Percentiles rank a stretch among this genome's conserved stretches.
Conservation (phyloP, 23 tunicate genomes). For the Oikopleura dioica region DNA sequence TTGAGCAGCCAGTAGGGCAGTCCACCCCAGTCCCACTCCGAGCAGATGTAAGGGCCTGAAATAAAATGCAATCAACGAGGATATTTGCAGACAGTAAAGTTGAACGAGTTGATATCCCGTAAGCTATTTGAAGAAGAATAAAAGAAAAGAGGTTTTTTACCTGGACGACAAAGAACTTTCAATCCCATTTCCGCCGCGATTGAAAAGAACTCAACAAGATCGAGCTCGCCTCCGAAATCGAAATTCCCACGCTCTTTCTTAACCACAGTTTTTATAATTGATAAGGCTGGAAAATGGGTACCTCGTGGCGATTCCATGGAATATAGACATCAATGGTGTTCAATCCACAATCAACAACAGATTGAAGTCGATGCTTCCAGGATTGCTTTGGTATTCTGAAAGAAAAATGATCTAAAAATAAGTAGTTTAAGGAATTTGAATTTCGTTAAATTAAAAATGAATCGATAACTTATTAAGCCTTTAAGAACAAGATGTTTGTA, state of each 20-base stretch:
- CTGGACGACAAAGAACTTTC: slow-evolving; percentile 35
- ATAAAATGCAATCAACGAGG: too few species aligned
- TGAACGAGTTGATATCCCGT: too few species aligned
- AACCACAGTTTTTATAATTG: too few species aligned
- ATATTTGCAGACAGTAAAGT: too few species aligned
- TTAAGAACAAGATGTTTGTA: too few species aligned
- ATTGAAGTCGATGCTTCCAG: slow-evolving; percentile 28
- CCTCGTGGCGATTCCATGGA: slow-evolving; percentile 96
- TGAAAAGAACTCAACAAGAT: slow-evolving; percentile 21
- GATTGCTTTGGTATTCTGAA: slow-evolving; percentile 61
- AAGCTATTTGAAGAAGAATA: too few species aligned
- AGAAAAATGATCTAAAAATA: too few species aligned
- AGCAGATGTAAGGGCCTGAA: slow-evolving; percentile 96
- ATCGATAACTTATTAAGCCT: too few species aligned
- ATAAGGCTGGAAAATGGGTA: too few species aligned
- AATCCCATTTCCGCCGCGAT: slow-evolving; percentile 29
- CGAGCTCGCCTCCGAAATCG: slow-evolving; percentile 31
- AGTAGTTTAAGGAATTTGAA: too few species aligned
- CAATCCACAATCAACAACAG: slow-evolving; percentile 59
- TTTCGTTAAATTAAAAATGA: too few species aligned
- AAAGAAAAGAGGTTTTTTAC: slow-evolving; percentile 59
- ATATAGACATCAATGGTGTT: slow-evolving; percentile 79
- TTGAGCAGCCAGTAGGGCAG: slow-evolving; percentile 74
- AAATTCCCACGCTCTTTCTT: slow-evolving; percentile 25
- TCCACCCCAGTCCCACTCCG: slow-evolving; percentile 99